A percentile compares a stretch with the other conserved stretches of the same genome.
phyloP scores from a whole-genome alignment of 2,113 vertebrate species.

The Poecilia latipinna region DNA sequence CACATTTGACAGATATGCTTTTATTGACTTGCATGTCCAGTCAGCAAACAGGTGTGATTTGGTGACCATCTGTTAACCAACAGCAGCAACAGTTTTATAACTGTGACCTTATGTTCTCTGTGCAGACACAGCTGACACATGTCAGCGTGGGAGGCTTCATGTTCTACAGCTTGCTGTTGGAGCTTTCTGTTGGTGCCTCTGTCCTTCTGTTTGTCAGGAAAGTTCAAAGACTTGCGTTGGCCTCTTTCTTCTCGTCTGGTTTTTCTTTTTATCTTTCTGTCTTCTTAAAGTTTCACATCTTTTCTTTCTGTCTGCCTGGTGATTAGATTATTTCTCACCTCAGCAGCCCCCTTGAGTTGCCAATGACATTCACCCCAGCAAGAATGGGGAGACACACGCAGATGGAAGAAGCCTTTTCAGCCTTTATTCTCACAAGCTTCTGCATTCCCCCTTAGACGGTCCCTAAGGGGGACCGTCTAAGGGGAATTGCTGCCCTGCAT shows the following conservation, averaged over 20 bases:
- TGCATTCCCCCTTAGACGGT: conserved; percentile 22
- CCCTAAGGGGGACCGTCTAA: background rate
- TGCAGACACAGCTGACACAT: background rate
- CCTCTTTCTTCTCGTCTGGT: background rate
- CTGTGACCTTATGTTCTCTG: background rate
- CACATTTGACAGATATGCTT: background rate
- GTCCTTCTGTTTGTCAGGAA: conserved; percentile 29
- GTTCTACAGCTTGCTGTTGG: conserved; percentile 9
- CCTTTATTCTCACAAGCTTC: conserved; percentile 5
- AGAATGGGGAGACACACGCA: conserved; percentile 29
- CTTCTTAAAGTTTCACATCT: conserved; percentile 7
- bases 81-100: background rate
- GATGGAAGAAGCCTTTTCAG: conserved; percentile 6
- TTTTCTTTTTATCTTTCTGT: conserved; percentile 20
- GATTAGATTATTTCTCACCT: conserved; percentile 55
- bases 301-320: conserved; percentile 28
- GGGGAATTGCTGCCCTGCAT: too few relatives aligned
- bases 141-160: conserved; percentile 4
- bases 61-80: conserved; percentile 10
- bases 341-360: background rate
- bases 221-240: conserved; percentile 25
- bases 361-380: conserved; percentile 35
- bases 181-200: background rate
- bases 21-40: background rate
- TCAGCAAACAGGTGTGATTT: background rate